These are phyloP conservation scores for Coccyzus lansbergi DNA, from an alignment of 2,797 vertebrate species.

Conservation along the genomic window DNA sequence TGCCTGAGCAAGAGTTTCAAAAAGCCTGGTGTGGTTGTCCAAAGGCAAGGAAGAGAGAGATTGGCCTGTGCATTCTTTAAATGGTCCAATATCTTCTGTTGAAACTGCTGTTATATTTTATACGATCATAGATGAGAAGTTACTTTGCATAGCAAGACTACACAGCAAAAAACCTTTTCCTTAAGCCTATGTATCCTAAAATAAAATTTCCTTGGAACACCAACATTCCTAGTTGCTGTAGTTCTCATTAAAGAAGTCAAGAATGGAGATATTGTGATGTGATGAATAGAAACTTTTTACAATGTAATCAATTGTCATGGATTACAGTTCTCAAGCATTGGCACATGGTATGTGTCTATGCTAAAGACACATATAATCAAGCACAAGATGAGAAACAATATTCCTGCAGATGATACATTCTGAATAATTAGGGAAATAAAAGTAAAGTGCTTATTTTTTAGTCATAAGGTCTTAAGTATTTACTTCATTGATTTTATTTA, in stretches of 20 bases:
- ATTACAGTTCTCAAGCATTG: background rate
- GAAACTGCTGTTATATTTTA: background rate
- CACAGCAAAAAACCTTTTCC: background rate
- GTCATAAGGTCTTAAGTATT: background rate
- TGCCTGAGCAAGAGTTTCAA: background rate
- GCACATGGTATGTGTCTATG: background rate
- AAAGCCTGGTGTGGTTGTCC: background rate
- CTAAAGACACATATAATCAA: fast-evolving
- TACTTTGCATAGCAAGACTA: background rate
- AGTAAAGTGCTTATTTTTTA: background rate
- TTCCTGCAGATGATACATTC: background rate
- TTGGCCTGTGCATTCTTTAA: background rate
- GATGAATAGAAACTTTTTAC: background rate
- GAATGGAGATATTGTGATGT: background rate
- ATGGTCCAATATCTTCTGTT: background rate
- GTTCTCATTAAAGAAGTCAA: background rate
- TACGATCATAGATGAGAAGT: background rate
- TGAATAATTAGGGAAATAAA: background rate
- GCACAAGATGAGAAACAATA: background rate
- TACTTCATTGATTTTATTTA: background rate
- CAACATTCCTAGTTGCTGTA: background rate
- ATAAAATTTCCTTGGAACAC: background rate
- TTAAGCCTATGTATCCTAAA: background rate
- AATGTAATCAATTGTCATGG: background rate
- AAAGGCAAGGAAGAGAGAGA: background rate